A percentile compares a stretch with the other conserved stretches of the same genome.
These are phyloP conservation scores for Phoeniculus purpureus DNA, from an alignment of 2,797 vertebrate species.

Conservation along the genomic window DNA sequence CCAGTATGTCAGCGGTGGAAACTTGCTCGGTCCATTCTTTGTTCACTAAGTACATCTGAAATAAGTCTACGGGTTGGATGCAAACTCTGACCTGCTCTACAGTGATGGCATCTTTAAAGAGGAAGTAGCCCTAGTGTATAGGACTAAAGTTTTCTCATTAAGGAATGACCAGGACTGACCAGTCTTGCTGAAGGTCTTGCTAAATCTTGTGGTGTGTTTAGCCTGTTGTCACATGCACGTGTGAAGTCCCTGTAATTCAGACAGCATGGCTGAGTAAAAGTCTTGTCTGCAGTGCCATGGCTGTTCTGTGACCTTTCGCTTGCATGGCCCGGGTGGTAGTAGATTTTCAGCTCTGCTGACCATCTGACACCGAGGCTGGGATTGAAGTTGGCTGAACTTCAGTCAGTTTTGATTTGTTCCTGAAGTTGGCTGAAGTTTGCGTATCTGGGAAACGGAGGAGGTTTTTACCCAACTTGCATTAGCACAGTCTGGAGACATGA, in stretches of 20 bases:
- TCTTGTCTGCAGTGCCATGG: neutral
- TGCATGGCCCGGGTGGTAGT: neutral
- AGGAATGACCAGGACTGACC: neutral
- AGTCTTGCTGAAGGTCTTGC: neutral
- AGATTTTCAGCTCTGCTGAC: rapidly evolving
- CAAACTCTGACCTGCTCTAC: neutral
- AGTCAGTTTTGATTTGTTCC: too few relatives aligned
- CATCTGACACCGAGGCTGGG: neutral
- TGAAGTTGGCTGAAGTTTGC: neutral
- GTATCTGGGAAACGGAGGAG: neutral
- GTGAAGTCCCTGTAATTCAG: neutral
- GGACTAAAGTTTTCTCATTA: neutral
- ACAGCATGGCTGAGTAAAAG: rapidly evolving
- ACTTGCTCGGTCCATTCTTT: rapidly evolving
- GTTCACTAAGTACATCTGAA: neutral
- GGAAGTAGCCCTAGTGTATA: neutral
- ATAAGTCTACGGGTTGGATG: neutral
- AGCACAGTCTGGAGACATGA: rapidly evolving
- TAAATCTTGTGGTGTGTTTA: neutral
- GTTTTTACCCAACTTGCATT: neutral
- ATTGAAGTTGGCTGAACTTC: neutral
- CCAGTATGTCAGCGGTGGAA: neutral
- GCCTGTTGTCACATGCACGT: rapidly evolving
- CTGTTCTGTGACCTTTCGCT: neutral
- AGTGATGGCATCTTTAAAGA: neutral